Evolutionary conservation across 2,888 invertebrate genomes (phyloP).

Genomic region (Papilio elwesi): DNA sequence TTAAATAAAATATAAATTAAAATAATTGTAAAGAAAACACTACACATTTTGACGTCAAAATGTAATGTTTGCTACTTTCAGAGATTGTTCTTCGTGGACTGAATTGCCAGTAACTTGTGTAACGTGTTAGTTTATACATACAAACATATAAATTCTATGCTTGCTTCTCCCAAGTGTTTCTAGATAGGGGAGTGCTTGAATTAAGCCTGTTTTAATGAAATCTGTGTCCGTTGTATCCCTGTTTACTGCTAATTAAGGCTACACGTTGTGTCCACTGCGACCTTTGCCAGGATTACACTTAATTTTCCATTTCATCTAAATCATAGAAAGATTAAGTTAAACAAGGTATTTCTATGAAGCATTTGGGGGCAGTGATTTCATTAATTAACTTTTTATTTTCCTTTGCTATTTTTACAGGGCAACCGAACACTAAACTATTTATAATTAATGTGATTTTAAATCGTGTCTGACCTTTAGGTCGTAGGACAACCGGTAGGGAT

Average conservation of each 20-base stretch:
- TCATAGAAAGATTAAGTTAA: constrained; percentile 6
- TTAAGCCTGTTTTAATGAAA: constrained; percentile 38
- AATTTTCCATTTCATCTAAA: constrained; percentile 36
- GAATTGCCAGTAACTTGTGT: too few relatives aligned
- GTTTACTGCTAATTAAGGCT: constrained; percentile 38
- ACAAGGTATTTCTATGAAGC: not conserved
- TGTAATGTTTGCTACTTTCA: too few relatives aligned
- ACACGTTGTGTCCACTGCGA: constrained; percentile 32
- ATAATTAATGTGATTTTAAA: too few relatives aligned
- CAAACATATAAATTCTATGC: constrained; percentile 11
- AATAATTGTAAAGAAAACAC: too few relatives aligned
- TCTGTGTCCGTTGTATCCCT: constrained; percentile 24
- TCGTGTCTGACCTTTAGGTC: too few relatives aligned
- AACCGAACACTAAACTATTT: too few relatives aligned
- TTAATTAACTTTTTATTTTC: not conserved
- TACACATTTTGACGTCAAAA: too few relatives aligned
- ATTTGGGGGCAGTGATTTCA: not conserved
- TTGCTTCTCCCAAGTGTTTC: constrained; percentile 1
- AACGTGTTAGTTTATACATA: too few relatives aligned
- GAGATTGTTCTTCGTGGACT: too few relatives aligned
- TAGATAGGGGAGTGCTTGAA: constrained; percentile 21
- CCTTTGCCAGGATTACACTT: constrained; percentile 29
- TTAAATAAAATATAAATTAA: too few relatives aligned
- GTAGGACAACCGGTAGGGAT: too few relatives aligned
- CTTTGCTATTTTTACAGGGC: not conserved